Percentiles rank a stretch among this genome's conserved stretches.
These are phyloP conservation scores for Eurytoma adleriae DNA, from an alignment of 2,888 invertebrate species.

Conservation along the genomic window DNA sequence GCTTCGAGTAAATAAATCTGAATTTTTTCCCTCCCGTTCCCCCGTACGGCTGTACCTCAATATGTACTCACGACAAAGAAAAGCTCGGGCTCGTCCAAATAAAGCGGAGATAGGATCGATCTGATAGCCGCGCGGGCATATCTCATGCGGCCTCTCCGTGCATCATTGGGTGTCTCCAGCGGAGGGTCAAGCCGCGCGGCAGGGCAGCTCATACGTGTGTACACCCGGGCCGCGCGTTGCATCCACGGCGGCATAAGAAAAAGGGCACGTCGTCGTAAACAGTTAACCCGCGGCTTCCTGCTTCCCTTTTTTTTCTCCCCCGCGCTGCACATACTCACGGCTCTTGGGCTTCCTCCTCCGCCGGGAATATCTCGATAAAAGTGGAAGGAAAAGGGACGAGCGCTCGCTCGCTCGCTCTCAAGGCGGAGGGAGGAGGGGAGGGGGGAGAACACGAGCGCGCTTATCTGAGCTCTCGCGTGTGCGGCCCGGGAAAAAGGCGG, in stretches of 20 bases:
- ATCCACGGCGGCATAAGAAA: neutral
- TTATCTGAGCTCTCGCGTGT: slow-evolving; percentile 17
- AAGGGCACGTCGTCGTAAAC: slow-evolving; percentile 15
- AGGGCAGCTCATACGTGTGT: neutral
- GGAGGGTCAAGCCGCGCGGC: neutral
- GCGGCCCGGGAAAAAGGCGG: neutral
- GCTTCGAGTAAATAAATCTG: too few species aligned
- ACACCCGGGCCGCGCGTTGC: neutral
- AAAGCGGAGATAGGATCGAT: neutral
- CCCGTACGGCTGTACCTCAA: neutral
- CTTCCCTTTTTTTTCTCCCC: slow-evolving; percentile 20
- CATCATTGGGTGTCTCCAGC: neutral
- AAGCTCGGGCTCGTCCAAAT: neutral
- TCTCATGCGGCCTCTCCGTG: neutral
- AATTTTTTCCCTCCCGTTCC: neutral
- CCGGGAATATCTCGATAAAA: slow-evolving; percentile 23
- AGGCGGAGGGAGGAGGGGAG: neutral
- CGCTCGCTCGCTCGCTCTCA: slow-evolving; percentile 9
- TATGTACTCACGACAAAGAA: neutral
- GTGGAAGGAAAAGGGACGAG: slow-evolving; percentile 14
- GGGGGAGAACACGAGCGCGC: slow-evolving; percentile 6
- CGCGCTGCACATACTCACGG: neutral
- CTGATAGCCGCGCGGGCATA: slow-evolving; percentile 3
- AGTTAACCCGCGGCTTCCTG: slow-evolving; percentile 36
- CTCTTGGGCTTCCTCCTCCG: neutral